Conservation (phyloP, 2,113 vertebrate species). For the Neomonachus schauinslandi region DNA sequence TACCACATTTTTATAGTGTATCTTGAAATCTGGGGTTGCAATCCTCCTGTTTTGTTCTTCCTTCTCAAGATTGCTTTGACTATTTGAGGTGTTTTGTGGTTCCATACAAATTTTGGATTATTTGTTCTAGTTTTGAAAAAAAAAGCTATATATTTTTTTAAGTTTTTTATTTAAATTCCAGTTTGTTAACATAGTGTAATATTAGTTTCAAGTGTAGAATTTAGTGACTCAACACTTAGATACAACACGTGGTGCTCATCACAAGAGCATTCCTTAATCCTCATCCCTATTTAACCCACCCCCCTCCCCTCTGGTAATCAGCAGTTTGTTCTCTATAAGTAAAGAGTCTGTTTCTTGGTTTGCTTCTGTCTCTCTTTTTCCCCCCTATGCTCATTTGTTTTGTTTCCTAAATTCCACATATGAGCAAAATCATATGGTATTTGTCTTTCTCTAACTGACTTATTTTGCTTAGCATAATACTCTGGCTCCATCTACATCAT, state of each 20-base stretch:
- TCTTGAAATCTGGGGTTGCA: background rate
- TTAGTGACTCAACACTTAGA: background rate
- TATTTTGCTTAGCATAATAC: too few species aligned
- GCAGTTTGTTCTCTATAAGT: background rate
- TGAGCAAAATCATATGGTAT: background rate
- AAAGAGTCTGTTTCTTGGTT: background rate
- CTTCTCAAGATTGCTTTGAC: background rate
- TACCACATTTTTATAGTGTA: background rate
- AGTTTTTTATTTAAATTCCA: background rate
- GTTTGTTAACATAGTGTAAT: background rate
- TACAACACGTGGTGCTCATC: background rate
- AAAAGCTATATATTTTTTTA: background rate
- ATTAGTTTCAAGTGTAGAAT: background rate
- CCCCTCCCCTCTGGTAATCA: background rate
- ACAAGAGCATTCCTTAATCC: background rate
- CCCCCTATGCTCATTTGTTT: background rate
- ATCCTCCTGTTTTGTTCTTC: background rate
- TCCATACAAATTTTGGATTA: background rate
- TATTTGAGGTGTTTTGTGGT: background rate
- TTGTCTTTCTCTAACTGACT: background rate
- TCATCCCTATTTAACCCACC: background rate
- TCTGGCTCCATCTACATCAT: background rate
- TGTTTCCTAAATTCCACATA: background rate
- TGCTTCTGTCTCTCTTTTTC: background rate
- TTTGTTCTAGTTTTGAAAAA: background rate